These are phyloP conservation scores for Oncorhynchus gorbuscha DNA, from an alignment of 2,113 vertebrate species.

Conservation along the genomic window DNA sequence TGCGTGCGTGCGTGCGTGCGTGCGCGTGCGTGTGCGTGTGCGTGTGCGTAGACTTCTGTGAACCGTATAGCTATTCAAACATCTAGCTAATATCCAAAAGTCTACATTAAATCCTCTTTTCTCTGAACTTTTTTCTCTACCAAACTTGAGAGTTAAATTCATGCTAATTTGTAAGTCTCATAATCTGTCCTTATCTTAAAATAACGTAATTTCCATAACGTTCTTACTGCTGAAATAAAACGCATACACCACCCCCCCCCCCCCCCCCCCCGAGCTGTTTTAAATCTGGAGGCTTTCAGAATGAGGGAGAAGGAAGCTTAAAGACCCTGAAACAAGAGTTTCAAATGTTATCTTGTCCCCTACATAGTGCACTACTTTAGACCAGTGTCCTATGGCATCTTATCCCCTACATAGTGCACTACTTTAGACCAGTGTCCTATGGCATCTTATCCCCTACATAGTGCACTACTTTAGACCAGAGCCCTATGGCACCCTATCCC, in stretches of 20 bases:
- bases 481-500: too few relatives aligned
- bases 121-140: neutral
- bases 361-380: too few relatives aligned
- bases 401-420: too few relatives aligned
- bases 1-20: too few relatives aligned
- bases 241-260: slow-evolving; percentile 29
- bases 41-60: neutral
- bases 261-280: neutral
- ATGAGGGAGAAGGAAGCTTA: slow-evolving; percentile 4
- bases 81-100: slow-evolving; percentile 31
- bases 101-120: slow-evolving; percentile 46
- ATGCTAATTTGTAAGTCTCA: slow-evolving; percentile 35
- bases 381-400: too few relatives aligned
- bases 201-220: slow-evolving; percentile 43
- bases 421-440: too few relatives aligned
- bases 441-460: too few relatives aligned
- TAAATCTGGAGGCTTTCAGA: slow-evolving; percentile 37
- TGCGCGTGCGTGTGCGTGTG: too few relatives aligned
- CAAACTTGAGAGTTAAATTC: slow-evolving; percentile 12
- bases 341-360: too few relatives aligned
- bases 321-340: slow-evolving; percentile 37
- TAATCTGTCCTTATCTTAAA: slow-evolving; percentile 50
- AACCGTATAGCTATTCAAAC: neutral
- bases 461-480: too few relatives aligned
- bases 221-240: slow-evolving; percentile 37